phyloP scores from a whole-genome alignment of 2,888 invertebrate genomes.

The Pyrocoelia pectoralis region DNA sequence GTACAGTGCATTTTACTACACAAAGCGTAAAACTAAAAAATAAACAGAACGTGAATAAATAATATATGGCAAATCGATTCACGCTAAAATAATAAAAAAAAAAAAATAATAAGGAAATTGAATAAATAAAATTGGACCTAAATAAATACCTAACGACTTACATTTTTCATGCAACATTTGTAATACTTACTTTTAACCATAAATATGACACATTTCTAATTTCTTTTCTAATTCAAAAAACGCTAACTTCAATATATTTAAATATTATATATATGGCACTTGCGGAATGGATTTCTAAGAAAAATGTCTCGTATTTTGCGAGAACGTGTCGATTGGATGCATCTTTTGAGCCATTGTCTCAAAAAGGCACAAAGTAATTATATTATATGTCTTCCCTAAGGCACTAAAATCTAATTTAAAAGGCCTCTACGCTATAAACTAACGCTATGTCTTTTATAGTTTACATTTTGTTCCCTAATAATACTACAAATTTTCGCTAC shows the following conservation, averaged over 20 bases:
- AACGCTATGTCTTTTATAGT: slow-evolving; percentile 44
- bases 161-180: slow-evolving; percentile 30
- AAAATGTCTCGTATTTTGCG: slow-evolving; percentile 21
- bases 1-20: slow-evolving; percentile 7
- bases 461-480: slow-evolving; percentile 46
- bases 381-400: slow-evolving; percentile 58
- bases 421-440: slow-evolving; percentile 51
- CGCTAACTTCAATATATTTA: slow-evolving; percentile 35
- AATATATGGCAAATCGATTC: slow-evolving; percentile 57
- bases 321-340: slow-evolving; percentile 9
- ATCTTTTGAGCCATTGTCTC: slow-evolving; percentile 42
- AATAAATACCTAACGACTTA: slow-evolving; percentile 47
- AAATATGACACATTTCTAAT: slow-evolving; percentile 34
- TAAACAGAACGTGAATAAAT: slow-evolving; percentile 30
- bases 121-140: slow-evolving; percentile 34
- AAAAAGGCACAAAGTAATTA: slow-evolving; percentile 50
- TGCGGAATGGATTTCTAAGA: slow-evolving; percentile 45
- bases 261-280: slow-evolving; percentile 44
- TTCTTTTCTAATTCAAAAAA: slow-evolving; percentile 21
- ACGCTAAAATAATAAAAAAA: slow-evolving; percentile 37
- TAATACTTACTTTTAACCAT: slow-evolving; percentile 29
- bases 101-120: slow-evolving; percentile 44
- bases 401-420: slow-evolving; percentile 55
- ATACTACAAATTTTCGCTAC: slow-evolving; percentile 39
- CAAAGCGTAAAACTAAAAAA: slow-evolving; percentile 17